Base-by-base conservation (phyloP, 2,888 invertebrate species). In the Dasysyrphus tricinctus region DNA sequence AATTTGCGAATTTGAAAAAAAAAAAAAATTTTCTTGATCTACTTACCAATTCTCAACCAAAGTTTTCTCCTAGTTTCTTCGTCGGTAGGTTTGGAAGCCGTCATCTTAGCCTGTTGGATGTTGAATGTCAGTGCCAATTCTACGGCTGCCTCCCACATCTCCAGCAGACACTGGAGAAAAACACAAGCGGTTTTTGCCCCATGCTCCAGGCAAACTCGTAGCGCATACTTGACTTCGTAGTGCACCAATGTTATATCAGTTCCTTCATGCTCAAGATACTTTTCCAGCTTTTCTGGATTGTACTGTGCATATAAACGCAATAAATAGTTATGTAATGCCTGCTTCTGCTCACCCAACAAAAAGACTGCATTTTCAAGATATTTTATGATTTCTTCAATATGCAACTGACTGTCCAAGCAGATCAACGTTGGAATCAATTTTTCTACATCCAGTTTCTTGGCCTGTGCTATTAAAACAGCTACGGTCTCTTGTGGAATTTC, bases 121-220 rank as follows among this genome's bases (percentile, higher is more conserved):
- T 95, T 94, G 24, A 96, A 95, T 54, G 95, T 95, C 37, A 99
- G 93, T 0, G 99, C 98, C 88, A 98, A 93, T 89, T 98, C 97
- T 1, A 99, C 97, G 0, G 99, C 99, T 2, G 97, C 95, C 90
- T 97, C 96, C 96, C 98, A 99, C 89, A 98, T 94, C 0, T 97
- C 97, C 88, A 99, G 93, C 72, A 97, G 92, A 3, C 97, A 96
- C 37, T 97, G 98, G 16, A 99, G 93, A 91, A 97, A 97, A 7
- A 99, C 98, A 90, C 98, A 97, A 0, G 96, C 96, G 88, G 95
- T 94, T 0, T 95, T 95, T 39, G 95, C 93, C 63, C 93, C 94
- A 88, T 95, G 94, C 91, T 96, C 97, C 89, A 94, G 95, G 90
- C 98, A 99, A 56, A 98, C 93, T 92, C 94, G 93, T 39, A 95